A percentile compares a stretch with the other conserved stretches of the same genome.
These are phyloP conservation scores for Karalla daura DNA, from an alignment of 2,797 vertebrate species.

Conservation along the genomic window DNA sequence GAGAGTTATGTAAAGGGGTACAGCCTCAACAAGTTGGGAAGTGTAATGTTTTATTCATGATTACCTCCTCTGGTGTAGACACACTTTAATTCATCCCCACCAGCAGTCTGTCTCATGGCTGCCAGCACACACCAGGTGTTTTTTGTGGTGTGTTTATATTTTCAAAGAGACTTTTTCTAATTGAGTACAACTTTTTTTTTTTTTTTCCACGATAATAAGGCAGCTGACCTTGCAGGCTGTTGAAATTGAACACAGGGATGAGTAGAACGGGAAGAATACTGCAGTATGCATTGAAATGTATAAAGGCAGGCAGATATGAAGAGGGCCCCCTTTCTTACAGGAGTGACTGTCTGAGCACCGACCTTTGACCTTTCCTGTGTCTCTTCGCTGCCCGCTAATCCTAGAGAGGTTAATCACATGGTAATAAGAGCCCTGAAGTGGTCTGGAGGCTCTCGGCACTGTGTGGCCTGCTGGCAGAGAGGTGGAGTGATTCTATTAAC, in stretches of 20 bases:
- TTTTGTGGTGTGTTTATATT: constrained; percentile 60
- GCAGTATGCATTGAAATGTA: constrained; percentile 11
- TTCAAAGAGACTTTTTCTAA: constrained; percentile 68
- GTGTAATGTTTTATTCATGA: constrained; percentile 77
- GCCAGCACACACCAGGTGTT: constrained; percentile 67
- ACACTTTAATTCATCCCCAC: constrained; percentile 68
- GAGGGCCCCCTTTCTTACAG: constrained; percentile 56
- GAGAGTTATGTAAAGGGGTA: constrained; percentile 59
- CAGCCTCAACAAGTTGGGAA: constrained; percentile 60
- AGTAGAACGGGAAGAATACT: constrained; percentile 19
- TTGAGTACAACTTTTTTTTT: constrained; percentile 58
- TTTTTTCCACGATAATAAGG: constrained; percentile 61
- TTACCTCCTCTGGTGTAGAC: constrained; percentile 55
- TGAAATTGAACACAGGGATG: constrained; percentile 50
- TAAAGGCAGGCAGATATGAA: constrained; percentile 46
- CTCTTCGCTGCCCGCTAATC: constrained; percentile 60
- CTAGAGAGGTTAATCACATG: constrained; percentile 75
- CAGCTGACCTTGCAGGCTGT: constrained; percentile 63
- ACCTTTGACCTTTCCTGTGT: constrained; percentile 63
- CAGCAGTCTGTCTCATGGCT: constrained; percentile 62
- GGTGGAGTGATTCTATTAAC: constrained; percentile 16
- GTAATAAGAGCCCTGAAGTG: constrained; percentile 57
- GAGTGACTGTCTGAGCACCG: constrained; percentile 50
- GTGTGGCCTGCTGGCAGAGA: constrained; percentile 30
- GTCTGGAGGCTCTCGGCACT: constrained; percentile 37